Percentiles rank a stretch among this genome's conserved stretches.
phyloP scores from a whole-genome alignment of 1,140 invertebrate genomes.

The Drosophila leontia region DNA sequence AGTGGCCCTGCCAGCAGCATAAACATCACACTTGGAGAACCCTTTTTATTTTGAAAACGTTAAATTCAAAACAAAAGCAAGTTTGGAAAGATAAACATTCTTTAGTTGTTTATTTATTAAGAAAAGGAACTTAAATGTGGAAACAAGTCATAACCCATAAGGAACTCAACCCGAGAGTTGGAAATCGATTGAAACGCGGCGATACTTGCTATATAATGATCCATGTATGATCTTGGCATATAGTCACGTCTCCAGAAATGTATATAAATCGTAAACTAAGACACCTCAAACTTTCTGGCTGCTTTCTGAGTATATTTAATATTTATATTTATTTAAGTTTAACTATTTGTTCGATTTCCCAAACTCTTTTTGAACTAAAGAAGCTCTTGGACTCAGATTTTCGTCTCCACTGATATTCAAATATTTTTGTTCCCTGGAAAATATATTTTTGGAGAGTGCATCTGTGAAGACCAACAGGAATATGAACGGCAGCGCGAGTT shows the following conservation, averaged over 20 bases:
- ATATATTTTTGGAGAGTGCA: slow-evolving; percentile 1
- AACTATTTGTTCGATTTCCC: not conserved
- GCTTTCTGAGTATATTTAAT: not conserved
- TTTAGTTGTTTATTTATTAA: not conserved
- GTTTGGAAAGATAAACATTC: not conserved
- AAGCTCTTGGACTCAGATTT: not conserved
- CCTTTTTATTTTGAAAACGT: not conserved
- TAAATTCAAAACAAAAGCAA: not conserved
- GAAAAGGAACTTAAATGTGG: too few species aligned
- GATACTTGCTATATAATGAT: not conserved
- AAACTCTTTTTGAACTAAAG: not conserved
- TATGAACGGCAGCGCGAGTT: slow-evolving; percentile 28
- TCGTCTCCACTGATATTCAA: not conserved
- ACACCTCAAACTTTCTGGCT: not conserved
- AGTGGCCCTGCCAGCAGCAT: slow-evolving; percentile 20
- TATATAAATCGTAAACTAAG: not conserved
- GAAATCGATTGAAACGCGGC: not conserved
- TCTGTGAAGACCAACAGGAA: not conserved
- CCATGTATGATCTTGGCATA: not conserved
- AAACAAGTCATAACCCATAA: too few species aligned
- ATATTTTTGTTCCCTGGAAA: not conserved
- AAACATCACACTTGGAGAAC: slow-evolving; percentile 22
- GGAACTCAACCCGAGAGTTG: too few species aligned
- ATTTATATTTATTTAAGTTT: not conserved
- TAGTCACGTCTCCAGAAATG: too few species aligned